Conservation (phyloP, 2,888 invertebrate species). For the Drosophila borealis region DNA sequence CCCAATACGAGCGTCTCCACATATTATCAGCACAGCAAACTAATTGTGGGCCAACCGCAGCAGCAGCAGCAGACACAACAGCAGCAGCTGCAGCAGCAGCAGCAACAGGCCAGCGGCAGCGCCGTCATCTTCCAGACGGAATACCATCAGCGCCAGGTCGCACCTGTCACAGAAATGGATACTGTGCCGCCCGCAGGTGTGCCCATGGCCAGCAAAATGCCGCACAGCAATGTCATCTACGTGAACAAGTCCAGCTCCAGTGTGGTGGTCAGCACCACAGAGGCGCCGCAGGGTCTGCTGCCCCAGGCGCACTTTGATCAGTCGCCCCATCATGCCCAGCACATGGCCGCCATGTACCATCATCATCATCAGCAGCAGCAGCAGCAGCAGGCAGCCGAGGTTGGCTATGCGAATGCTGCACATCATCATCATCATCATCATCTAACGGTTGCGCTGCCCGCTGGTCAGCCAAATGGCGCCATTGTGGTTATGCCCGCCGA, state of each 20-base stretch:
- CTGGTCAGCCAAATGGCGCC: constrained; percentile 41
- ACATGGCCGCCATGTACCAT: constrained; percentile 56
- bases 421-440: constrained; percentile 56
- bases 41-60: constrained; percentile 54
- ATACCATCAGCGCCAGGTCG: constrained; percentile 58
- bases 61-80: constrained; percentile 15
- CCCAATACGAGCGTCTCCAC: constrained; percentile 83
- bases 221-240: constrained; percentile 84
- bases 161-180: constrained; percentile 83
- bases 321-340: constrained; percentile 52
- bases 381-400: constrained; percentile 18
- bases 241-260: constrained; percentile 76
- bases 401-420: constrained; percentile 30
- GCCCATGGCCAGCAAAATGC: constrained; percentile 78
- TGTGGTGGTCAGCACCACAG: constrained; percentile 53
- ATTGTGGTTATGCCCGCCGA: constrained; percentile 78
- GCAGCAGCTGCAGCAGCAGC: constrained; percentile 20
- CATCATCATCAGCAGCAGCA: constrained; percentile 15
- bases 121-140: constrained; percentile 54
- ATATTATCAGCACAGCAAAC: constrained; percentile 83
- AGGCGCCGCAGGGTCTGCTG: constrained; percentile 27
- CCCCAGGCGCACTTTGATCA: constrained; percentile 43
- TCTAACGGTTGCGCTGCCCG: constrained; percentile 14
- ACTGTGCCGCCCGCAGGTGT: constrained; percentile 81
- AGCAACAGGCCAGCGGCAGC: constrained; percentile 18